Evolutionary conservation across 2,888 invertebrate species (phyloP), one percentile per base, ranked within the genome.

Genomic region (Thereva unica): DNA sequence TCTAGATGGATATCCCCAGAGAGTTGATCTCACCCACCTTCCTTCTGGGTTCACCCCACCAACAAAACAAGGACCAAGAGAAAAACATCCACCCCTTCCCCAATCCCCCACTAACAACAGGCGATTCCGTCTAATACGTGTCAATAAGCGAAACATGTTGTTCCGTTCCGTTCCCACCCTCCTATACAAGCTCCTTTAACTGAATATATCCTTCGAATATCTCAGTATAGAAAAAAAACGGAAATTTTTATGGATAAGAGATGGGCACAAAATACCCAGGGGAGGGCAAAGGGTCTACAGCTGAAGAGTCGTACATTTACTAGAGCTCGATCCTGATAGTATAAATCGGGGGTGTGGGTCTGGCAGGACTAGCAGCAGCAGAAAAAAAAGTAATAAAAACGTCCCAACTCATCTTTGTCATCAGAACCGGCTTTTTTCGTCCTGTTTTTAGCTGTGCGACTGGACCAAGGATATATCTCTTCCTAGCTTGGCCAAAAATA

Each of bases 381-480:
- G 50, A 61, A 23, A 23, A 23, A 23, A 23, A 68, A 63, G 66
- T 66, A 68, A 68, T 68, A 68, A 68, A 68, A 68, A 68, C 68
- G 68, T 68, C 68, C 68, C 68, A 68, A 66, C 61, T 68, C 68
- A 68, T 68, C 64, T 64, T 68, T 65, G 68, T 64, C 67, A 54
- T 66, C 55, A 50, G 61, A 9, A 23, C 23, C 23, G 23, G 23
- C 23, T 23, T 23, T 23, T 23, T 23, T 23, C 23, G 23, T 23
- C 23, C 23, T 23, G 23, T 23, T 23, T 23, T 23, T 23, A 23
- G 23, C 23, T 23, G 23, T 23, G 23, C 2, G 23, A 23, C 23
- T 23, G 23, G 23, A 23, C 23, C 23, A 23, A 23, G 23, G 23
- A 23, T 23, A 23, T 23, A 23, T 23, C 23, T 23, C 23, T 23